Percentiles rank a stretch among this genome's conserved stretches.
These are phyloP conservation scores for Zophobas morio DNA, from an alignment of 1,140 invertebrate genomes.

Conservation along the genomic window DNA sequence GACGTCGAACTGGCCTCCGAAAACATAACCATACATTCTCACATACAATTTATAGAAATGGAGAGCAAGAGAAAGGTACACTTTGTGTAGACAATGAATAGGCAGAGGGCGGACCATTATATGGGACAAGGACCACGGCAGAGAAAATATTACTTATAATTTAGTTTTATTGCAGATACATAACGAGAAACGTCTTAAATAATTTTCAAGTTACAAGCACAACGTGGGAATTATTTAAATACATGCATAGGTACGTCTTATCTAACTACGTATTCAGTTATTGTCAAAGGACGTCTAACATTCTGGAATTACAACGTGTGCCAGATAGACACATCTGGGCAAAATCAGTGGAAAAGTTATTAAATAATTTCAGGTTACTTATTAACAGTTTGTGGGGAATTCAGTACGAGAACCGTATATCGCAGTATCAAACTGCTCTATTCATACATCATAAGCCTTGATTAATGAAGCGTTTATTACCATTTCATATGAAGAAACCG, in stretches of 20 bases:
- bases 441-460: no score
- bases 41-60: constrained; percentile 13
- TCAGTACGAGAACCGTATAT: no score
- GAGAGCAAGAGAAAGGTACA: constrained; percentile 16
- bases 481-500: no score
- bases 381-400: no score
- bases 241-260: constrained; percentile 3
- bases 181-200: constrained; percentile 38
- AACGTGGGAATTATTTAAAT: constrained; percentile 38
- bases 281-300: no score
- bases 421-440: no score
- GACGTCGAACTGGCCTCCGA: constrained; percentile 48
- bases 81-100: constrained; percentile 7
- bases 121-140: constrained; percentile 5
- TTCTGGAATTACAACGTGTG: no score
- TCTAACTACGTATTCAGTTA: constrained; percentile 16
- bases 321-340: no score
- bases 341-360: no score
- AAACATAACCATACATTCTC: not conserved
- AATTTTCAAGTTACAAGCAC: constrained; percentile 18
- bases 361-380: no score
- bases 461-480: no score
- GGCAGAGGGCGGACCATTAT: constrained; percentile 18
- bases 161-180: constrained; percentile 42
- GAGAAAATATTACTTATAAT: constrained; percentile 32